Base-by-base conservation (phyloP, 2,797 vertebrate species). In the Anguilla megastoma region DNA sequence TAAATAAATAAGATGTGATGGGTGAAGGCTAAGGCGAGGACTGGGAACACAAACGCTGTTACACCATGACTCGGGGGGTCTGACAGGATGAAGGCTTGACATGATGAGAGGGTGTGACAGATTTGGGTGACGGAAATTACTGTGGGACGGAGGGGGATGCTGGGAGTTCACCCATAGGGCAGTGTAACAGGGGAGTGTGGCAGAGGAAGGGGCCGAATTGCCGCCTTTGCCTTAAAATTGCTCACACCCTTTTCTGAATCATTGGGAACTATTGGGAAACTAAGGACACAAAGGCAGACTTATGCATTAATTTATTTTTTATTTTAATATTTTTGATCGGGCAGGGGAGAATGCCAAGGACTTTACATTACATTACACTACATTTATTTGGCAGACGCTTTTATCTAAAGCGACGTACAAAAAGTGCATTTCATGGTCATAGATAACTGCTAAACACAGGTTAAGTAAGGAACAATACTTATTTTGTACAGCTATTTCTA, bases 141-240 rank as follows among this genome's bases (percentile, higher is more conserved):
- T 48, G 30, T 18, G 33, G 45, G 48, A 85, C 45, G 24, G 83
- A 76, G 56, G 7, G 18, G 74, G 66, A 84, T 88, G 58, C 50
- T 89, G 84, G 33, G 86, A 87, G 89, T 89, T 89, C 86, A 89
- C 83, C 41, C 24, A 1, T 54, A 71, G 86, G 89, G 14, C 88
- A 83, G 69, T 36, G 24, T 45, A 74, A 74, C 41, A 24, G 74
- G 58, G 24, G 41, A 36, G 50, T 8, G 27, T 50, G 10, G 45
- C 63, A 69, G 66, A 24, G 10, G 27, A 45, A 33, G 56, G 52
- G 45, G 24, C 12, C 54, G 50, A 52, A 24, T 50, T 69, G 48
- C 41, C 27, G 54, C 69, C 41, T 79, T 36, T 82, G 16, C 50
- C 30, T 9, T 36, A 56, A 69, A 69, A 87, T 33, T 4, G 14